Conservation (phyloP, 2,113 vertebrate genomes). For the Bucco capensis region DNA sequence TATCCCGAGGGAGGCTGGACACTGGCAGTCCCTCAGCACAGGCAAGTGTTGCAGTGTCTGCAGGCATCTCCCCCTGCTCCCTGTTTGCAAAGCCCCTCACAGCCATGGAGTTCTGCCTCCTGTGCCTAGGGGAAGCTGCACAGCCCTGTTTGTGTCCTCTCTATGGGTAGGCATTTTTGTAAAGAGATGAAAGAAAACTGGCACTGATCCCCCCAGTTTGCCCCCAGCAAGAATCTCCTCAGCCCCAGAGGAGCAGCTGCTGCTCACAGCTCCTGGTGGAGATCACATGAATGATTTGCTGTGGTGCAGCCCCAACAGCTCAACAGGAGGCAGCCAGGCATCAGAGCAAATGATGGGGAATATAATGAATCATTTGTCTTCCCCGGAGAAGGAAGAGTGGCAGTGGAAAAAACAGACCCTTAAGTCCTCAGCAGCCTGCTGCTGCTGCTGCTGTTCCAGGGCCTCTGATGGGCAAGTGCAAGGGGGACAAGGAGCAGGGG, state of each 20-base stretch:
- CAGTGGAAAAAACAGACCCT: background rate
- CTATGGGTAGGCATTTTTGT: background rate
- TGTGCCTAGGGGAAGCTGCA: background rate
- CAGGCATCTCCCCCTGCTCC: fast-evolving
- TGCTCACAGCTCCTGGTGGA: background rate
- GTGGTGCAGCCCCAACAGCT: conserved; percentile 14
- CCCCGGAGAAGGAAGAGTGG: conserved; percentile 12
- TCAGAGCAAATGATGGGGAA: conserved; percentile 47
- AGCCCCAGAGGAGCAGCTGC: background rate
- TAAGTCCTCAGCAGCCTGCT: conserved; percentile 18
- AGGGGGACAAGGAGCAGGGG: background rate
- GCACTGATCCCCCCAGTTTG: background rate
- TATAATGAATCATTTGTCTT: conserved; percentile 62
- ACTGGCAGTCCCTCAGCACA: fast-evolving
- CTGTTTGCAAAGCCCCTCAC: fast-evolving
- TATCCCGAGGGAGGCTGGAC: background rate
- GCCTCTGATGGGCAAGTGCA: background rate
- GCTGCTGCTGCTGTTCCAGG: background rate
- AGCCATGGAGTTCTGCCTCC: background rate
- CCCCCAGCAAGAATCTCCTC: conserved; percentile 18
- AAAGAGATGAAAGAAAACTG: background rate
- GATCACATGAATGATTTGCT: background rate
- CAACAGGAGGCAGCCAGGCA: conserved; percentile 43
- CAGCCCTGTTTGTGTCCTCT: fast-evolving
- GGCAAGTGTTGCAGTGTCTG: fast-evolving